phyloP scores from a whole-genome alignment of 1,140 invertebrate species.

The Brachionus paranguensis region DNA sequence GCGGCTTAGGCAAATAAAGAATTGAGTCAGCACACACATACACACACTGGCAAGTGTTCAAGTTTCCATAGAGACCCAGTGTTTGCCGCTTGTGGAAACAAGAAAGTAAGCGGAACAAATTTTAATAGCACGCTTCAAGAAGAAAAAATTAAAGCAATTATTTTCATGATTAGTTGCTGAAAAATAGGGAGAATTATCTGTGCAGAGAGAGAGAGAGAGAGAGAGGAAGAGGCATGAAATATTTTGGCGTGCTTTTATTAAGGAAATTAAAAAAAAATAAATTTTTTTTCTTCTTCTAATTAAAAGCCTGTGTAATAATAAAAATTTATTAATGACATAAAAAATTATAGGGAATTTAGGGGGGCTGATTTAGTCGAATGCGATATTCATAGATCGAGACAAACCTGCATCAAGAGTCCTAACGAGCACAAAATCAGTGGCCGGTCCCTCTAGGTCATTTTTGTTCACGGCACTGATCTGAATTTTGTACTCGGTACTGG shows the following conservation, averaged over 20 bases:
- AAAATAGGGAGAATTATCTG: not conserved
- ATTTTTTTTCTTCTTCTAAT: not conserved
- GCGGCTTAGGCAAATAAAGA: not conserved
- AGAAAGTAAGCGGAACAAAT: not conserved
- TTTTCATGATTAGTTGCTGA: not conserved
- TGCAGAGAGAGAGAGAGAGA: not conserved
- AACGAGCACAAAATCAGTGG: not conserved
- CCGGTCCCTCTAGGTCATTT: slow-evolving; percentile 16
- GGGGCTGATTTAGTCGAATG: not conserved
- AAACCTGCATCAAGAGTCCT: slow-evolving; percentile 13
- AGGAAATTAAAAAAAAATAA: not conserved
- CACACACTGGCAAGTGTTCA: not conserved
- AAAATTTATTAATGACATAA: not conserved
- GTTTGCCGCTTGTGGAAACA: not conserved
- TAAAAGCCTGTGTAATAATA: not conserved
- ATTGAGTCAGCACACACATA: not conserved
- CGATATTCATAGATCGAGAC: not conserved
- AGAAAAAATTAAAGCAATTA: not conserved
- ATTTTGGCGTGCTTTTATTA: not conserved
- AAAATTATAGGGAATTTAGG: not conserved
- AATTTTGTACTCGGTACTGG: slow-evolving; percentile 21
- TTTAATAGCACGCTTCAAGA: not conserved
- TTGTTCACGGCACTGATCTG: slow-evolving; percentile 22
- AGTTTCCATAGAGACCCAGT: not conserved
- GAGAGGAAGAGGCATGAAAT: not conserved